These are phyloP conservation scores for Noctuana brunneofusca DNA, from an alignment of 2,888 invertebrate species.

Conservation along the genomic window DNA sequence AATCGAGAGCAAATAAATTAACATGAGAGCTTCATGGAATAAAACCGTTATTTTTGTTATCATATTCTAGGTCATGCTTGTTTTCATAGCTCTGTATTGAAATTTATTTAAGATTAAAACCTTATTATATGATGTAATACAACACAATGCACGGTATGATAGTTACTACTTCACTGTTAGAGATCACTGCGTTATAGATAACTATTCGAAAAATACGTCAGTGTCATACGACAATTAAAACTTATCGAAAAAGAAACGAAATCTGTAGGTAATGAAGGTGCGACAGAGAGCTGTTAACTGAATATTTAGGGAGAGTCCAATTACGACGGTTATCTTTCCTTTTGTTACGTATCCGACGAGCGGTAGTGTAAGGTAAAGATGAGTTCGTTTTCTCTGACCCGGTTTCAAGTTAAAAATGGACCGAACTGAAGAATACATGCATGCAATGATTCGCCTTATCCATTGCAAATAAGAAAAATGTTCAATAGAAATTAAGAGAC, in stretches of 20 bases:
- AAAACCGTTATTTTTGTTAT: background rate
- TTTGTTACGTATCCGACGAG: slow-evolving; percentile 15
- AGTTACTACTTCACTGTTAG: no score
- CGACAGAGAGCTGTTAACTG: slow-evolving; percentile 15
- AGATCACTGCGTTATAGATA: no score
- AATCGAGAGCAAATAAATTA: slow-evolving; percentile 6
- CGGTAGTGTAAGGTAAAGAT: slow-evolving; percentile 7
- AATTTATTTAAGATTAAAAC: no score
- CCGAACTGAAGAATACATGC: slow-evolving; percentile 16
- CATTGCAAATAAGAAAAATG: no score
- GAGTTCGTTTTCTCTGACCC: slow-evolving; percentile 22
- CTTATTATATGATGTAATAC: no score
- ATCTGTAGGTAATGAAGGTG: slow-evolving; percentile 14
- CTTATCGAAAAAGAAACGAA: background rate
- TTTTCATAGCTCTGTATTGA: background rate
- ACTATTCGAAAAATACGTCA: no score
- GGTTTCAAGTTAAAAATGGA: slow-evolving; percentile 7
- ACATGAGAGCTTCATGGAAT: background rate
- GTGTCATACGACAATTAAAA: no score
- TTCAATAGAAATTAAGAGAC: no score
- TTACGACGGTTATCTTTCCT: slow-evolving; percentile 19
- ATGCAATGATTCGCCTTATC: no score
- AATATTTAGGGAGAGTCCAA: slow-evolving; percentile 21
- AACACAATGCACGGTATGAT: no score
- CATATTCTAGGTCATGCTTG: background rate